Evolutionary conservation across 2,113 vertebrate species (phyloP), one percentile per base, ranked within the genome.

Genomic region (Rhadina sibilatrix): DNA sequence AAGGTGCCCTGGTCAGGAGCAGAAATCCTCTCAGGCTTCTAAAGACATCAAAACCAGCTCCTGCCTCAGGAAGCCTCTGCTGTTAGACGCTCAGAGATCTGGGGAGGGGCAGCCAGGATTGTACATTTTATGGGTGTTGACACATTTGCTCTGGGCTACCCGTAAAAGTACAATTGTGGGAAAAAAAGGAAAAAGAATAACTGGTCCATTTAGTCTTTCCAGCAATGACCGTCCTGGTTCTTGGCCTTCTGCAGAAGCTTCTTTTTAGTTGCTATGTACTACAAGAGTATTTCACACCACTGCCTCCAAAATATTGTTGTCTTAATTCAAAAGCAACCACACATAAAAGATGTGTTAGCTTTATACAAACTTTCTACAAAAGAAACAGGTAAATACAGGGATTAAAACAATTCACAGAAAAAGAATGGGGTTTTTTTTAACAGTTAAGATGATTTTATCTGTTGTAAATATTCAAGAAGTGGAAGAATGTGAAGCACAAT

Each of bases 11-110:
- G 65, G 65, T 56, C 69, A 70, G 56, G 12, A 82, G 31, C 10
- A 87, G 50, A 89, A 94, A 91, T 24, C 80, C 59, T 35, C 64
- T 27, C 42, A 59, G 47, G 42, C 44, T 94, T 30, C 80, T 53
- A 13, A 78, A 78, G 38, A 33, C 10, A 38, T 7, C 37, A 77
- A 80, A 80, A 80, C 65, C 79, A 86, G 42, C 9, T 25, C 27
- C 25, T 66, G 64, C 52, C 69, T 87, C 44, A 42, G 68, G 72
- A 74, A 83, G 12, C 31, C 72, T 83, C 23, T 6, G 33, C 16
- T 5, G 0, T 27, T 24, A 40, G 42, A 84, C 37, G n/a, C 15
- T 61, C 1, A 0, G 25, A 70, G 60, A 66, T 19, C 20, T 27
- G 47, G 50, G 31, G 76, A 53, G 40, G 17, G 46, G 33, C 25